Conservation (phyloP, 2,888 invertebrate genomes). For the Drosophila limbata region DNA sequence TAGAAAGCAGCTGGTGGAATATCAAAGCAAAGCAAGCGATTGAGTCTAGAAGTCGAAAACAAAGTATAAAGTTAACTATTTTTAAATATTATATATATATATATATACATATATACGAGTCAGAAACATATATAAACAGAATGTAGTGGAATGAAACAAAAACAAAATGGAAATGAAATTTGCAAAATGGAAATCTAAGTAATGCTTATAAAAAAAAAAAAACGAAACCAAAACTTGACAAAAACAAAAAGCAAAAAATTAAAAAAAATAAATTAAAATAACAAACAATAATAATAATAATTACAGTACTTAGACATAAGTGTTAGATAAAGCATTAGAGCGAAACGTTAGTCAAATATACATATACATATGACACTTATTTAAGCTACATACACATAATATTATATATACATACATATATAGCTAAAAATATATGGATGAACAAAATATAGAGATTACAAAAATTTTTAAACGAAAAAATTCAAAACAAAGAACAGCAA, state of each 20-base stretch:
- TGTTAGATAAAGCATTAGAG: slow-evolving; percentile 51
- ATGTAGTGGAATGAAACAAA: slow-evolving; percentile 33
- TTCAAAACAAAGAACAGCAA: slow-evolving; percentile 77
- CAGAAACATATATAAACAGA: slow-evolving; percentile 22
- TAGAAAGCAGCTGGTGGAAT: slow-evolving; percentile 11
- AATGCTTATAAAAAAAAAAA: slow-evolving; percentile 19
- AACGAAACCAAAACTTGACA: background rate
- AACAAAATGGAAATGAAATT: slow-evolving; percentile 27
- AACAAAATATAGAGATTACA: slow-evolving; percentile 8
- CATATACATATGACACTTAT: slow-evolving; percentile 58
- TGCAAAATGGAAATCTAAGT: slow-evolving; percentile 23
- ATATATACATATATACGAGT: slow-evolving; percentile 40
- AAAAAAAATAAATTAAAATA: slow-evolving; percentile 7
- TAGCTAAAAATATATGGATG: background rate
- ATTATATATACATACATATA: slow-evolving; percentile 28
- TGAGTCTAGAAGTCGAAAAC: slow-evolving; percentile 63
- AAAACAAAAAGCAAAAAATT: slow-evolving; percentile 1
- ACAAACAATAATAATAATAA: slow-evolving; percentile 23
- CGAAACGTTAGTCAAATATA: slow-evolving; percentile 59
- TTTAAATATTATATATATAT: slow-evolving; percentile 71
- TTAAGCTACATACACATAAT: slow-evolving; percentile 48
- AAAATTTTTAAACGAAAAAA: slow-evolving; percentile 31
- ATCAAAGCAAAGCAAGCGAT: slow-evolving; percentile 16
- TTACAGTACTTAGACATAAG: slow-evolving; percentile 50
- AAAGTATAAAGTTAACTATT: slow-evolving; percentile 85